phyloP scores from a whole-genome alignment of 2,888 invertebrate species.

The Athetis lepigone region DNA sequence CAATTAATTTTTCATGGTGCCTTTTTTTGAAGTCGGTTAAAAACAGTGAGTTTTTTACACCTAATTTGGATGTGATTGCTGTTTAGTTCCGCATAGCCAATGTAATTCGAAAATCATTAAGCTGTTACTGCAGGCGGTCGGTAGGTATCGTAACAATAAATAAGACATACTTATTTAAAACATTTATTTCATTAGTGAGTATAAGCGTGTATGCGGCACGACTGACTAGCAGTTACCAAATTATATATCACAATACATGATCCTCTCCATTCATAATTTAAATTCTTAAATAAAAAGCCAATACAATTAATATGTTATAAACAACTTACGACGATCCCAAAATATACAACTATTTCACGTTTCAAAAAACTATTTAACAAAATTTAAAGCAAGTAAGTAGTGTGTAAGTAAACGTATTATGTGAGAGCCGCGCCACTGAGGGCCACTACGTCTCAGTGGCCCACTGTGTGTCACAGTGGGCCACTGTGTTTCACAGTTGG shows the following conservation, averaged over 20 bases:
- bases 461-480: not conserved
- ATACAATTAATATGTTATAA: slow-evolving; percentile 63
- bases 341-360: slow-evolving; percentile 54
- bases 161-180: slow-evolving; percentile 71
- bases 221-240: slow-evolving; percentile 88
- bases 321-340: slow-evolving; percentile 59
- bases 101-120: not conserved
- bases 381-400: slow-evolving; percentile 45
- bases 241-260: slow-evolving; percentile 86
- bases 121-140: not conserved
- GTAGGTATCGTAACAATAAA: slow-evolving; percentile 7
- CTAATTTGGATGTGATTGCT: too few relatives aligned
- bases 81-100: not conserved
- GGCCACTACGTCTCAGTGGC: slow-evolving; percentile 2
- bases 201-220: slow-evolving; percentile 89
- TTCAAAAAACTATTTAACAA: slow-evolving; percentile 50
- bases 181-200: slow-evolving; percentile 88
- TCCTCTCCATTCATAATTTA: slow-evolving; percentile 69
- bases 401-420: slow-evolving; percentile 23
- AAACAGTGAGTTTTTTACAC: too few relatives aligned
- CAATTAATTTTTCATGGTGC: too few relatives aligned
- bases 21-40: too few relatives aligned
- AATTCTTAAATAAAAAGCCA: slow-evolving; percentile 65
- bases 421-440: slow-evolving; percentile 7
- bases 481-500: not conserved